Percentiles rank a stretch among this genome's conserved stretches.
These are phyloP conservation scores for Cerastis rubricosa DNA, from an alignment of 2,888 invertebrate genomes.

Conservation along the genomic window DNA sequence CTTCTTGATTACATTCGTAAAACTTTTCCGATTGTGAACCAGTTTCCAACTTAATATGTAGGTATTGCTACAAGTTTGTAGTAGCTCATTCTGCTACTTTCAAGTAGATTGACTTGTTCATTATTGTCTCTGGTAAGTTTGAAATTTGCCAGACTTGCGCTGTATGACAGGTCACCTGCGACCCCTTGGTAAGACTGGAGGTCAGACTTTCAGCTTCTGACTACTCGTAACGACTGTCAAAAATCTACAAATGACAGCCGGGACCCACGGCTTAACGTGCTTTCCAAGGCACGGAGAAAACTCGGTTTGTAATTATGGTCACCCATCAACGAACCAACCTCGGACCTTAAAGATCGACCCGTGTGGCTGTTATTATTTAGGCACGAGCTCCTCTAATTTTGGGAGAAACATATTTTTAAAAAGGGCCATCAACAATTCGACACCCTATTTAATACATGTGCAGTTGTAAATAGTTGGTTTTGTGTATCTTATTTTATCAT, in stretches of 20 bases:
- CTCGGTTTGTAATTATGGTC: too few species aligned
- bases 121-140: background rate
- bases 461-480: background rate
- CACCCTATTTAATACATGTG: background rate
- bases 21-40: constrained; percentile 33
- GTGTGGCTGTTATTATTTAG: too few species aligned
- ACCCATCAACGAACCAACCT: too few species aligned
- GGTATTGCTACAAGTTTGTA: constrained; percentile 20
- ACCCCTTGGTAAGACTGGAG: too few species aligned
- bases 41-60: constrained; percentile 21
- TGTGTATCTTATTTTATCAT: background rate
- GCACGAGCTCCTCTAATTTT: too few species aligned
- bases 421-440: background rate
- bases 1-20: constrained; percentile 28
- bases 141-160: background rate
- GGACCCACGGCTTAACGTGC: too few species aligned
- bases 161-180: background rate
- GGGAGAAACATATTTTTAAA: background rate
- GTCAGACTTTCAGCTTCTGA: too few species aligned
- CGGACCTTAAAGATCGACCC: too few species aligned
- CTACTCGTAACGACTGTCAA: too few species aligned
- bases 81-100: background rate
- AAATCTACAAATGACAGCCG: too few species aligned
- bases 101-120: constrained; percentile 11
- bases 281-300: too few species aligned